Conservation (phyloP, 2,888 invertebrate genomes). For the Diaprepes abbreviatus region DNA sequence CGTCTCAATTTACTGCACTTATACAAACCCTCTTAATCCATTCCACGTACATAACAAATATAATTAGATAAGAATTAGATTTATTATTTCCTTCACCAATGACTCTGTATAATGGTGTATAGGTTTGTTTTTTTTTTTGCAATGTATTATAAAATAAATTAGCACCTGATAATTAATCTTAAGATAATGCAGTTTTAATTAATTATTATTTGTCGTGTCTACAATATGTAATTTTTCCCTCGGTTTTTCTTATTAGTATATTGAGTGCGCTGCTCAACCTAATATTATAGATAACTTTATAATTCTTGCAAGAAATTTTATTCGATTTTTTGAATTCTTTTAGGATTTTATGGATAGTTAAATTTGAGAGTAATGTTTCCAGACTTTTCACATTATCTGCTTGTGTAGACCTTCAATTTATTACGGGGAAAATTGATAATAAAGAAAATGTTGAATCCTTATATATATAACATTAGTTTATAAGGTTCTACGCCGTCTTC, state of each 20-base stretch:
- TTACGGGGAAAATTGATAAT: too few species aligned
- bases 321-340: too few species aligned
- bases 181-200: neutral
- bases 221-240: neutral
- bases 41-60: conserved; percentile 33
- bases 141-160: conserved; percentile 8
- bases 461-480: too few species aligned
- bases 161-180: conserved; percentile 9
- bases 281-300: too few species aligned
- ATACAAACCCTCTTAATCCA: conserved; percentile 16
- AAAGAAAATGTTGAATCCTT: too few species aligned
- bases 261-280: neutral
- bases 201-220: neutral
- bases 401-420: too few species aligned
- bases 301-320: too few species aligned
- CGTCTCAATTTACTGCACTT: conserved; percentile 26
- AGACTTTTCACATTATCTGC: too few species aligned
- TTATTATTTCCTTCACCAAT: conserved; percentile 31
- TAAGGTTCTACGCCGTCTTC: too few species aligned
- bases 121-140: conserved; percentile 4
- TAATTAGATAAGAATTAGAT: conserved; percentile 38
- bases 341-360: too few species aligned
- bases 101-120: conserved; percentile 8
- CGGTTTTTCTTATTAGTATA: neutral
- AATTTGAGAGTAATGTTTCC: too few species aligned